Base-by-base conservation (phyloP, 2,888 invertebrate genomes). In the Operophtera brumata region DNA sequence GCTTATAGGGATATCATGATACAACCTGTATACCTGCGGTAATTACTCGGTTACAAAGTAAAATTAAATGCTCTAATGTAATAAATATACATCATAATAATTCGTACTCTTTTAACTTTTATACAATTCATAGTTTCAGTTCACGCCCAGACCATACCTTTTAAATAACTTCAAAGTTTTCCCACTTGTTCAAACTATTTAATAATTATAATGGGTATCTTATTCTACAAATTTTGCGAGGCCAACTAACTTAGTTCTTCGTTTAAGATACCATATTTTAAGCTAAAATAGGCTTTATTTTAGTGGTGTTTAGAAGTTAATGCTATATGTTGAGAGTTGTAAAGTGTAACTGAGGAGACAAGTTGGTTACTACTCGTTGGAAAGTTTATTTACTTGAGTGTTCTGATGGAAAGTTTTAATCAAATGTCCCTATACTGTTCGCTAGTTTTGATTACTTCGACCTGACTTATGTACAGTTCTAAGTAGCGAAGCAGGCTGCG, bases 201-300 rank as follows among this genome's bases (percentile, higher is more conserved):
- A 66, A 71, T 70, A 63, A 72, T 71, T 66, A 66, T 71, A 70
- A 70, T 67, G 53, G 65, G 55, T 42, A 70, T 66, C 67, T 72
- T 69, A 68, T 64, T 67, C 65, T 53, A 62, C 67, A 66, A 66
- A 71, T 57, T 65, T 66, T 57, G 54, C 50, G 51, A 55, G 45
- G 50, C 47, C 46, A 55, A 48, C 57, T n/a, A 55, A 48, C 55
- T 34, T 9, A 41, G 8, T n/a, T 12, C 13, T 44, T n/a, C 9
- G 30, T 20, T 32, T 44, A 6, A 1, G 6, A 32, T 11, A 26
- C 10, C 8, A 11, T 1, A 30, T 9, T 14, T 32, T 6, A 34
- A 20, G 43, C 42, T 28, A 14, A 44, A 44, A 14, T 14, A 44
- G 7, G n/a, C 34, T 34, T n/a, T 50, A 50, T 50, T 48, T 41